Evolutionary conservation across 2,888 invertebrate genomes (phyloP).

Genomic region (Bibio marci): DNA sequence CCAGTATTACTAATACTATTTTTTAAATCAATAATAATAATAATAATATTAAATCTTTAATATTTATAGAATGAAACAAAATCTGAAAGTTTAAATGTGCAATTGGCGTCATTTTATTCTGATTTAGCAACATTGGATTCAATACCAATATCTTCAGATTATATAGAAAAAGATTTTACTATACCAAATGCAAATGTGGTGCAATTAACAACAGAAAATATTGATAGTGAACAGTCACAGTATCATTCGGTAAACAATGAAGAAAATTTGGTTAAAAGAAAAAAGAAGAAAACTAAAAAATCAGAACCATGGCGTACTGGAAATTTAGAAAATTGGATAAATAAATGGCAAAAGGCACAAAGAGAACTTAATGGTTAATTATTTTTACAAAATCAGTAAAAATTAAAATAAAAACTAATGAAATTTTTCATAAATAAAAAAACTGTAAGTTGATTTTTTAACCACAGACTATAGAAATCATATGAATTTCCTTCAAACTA

Average conservation of each 20-base stretch:
- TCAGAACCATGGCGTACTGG: constrained; percentile 13
- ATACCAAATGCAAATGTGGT: neutral
- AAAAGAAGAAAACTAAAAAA: constrained; percentile 20
- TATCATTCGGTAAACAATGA: too few species aligned
- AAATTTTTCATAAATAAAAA: too few species aligned
- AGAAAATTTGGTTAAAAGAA: too few species aligned
- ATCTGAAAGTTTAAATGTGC: constrained; percentile 28
- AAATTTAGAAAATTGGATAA: constrained; percentile 5
- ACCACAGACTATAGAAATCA: too few species aligned
- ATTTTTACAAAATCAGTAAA: too few species aligned
- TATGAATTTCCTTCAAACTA: too few species aligned
- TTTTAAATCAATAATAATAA: too few species aligned
- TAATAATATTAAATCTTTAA: neutral
- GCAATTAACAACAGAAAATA: neutral
- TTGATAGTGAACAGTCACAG: too few species aligned
- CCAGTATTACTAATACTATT: too few species aligned
- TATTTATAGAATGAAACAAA: constrained; percentile 19
- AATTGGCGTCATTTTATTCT: constrained; percentile 40
- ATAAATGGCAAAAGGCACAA: constrained; percentile 53
- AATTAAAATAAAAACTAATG: too few species aligned
- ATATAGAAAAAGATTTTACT: neutral
- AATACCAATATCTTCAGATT: constrained; percentile 9
- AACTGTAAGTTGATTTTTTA: too few species aligned
- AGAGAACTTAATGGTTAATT: constrained; percentile 25
- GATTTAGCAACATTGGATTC: constrained; percentile 34